These are phyloP conservation scores for Drosophila chauvacae DNA, from an alignment of 1,140 invertebrate genomes.

Conservation along the genomic window DNA sequence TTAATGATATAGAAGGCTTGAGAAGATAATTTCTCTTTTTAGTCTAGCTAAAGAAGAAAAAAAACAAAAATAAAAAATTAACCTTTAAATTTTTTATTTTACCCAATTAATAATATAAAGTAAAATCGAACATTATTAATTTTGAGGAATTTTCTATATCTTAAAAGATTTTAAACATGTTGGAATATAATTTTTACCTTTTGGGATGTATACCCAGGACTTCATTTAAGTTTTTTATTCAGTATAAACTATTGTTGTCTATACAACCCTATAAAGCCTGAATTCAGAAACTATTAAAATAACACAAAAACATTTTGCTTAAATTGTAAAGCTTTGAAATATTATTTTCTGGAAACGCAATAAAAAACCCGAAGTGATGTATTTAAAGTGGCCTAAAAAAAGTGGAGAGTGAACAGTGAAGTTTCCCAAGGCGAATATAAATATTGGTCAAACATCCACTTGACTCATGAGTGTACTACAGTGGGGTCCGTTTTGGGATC, in stretches of 20 bases:
- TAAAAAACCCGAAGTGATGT: background rate
- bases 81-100: background rate
- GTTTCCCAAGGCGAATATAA: constrained; percentile 51
- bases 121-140: too few relatives aligned
- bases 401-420: background rate
- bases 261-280: background rate
- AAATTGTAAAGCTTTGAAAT: constrained; percentile 3
- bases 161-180: background rate
- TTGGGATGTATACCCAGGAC: too few relatives aligned
- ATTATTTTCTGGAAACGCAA: background rate
- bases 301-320: background rate
- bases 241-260: too few relatives aligned
- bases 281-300: background rate
- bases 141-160: too few relatives aligned
- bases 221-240: too few relatives aligned
- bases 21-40: background rate
- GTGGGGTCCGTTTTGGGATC: constrained; percentile 19
- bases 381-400: background rate
- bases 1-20: background rate
- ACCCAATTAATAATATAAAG: background rate
- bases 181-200: background rate
- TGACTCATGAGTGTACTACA: constrained; percentile 44
- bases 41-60: background rate
- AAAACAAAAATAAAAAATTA: too few relatives aligned
- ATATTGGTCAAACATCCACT: constrained; percentile 49